These are phyloP conservation scores for Slavum lentiscoides DNA, from an alignment of 2,888 invertebrate genomes.

Conservation along the genomic window DNA sequence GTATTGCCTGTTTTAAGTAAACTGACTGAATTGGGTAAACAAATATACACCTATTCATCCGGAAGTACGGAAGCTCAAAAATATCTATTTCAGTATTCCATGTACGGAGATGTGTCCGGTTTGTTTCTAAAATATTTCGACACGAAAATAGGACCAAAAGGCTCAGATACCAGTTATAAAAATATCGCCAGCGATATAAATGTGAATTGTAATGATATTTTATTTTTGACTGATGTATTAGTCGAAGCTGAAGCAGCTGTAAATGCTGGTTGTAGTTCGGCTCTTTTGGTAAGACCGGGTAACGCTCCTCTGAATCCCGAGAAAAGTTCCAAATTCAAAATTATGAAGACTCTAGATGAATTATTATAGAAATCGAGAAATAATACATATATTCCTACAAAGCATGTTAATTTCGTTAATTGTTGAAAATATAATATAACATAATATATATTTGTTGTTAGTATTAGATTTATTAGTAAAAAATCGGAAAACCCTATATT, in stretches of 20 bases:
- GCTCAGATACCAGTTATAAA: constrained; percentile 75
- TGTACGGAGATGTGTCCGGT: constrained; percentile 71
- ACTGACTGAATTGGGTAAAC: constrained; percentile 71
- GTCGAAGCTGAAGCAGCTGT: constrained; percentile 62
- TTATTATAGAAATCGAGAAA: neutral
- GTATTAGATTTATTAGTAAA: no score
- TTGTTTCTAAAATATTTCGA: constrained; percentile 81
- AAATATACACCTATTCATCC: constrained; percentile 86
- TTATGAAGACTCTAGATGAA: constrained; percentile 30
- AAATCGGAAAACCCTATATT: no score
- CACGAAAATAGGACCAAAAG: constrained; percentile 81
- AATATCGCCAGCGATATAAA: constrained; percentile 74
- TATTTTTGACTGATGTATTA: constrained; percentile 85
- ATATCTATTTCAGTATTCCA: constrained; percentile 77
- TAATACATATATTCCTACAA: neutral
- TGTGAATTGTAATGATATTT: constrained; percentile 68
- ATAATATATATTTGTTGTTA: no score
- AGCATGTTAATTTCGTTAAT: neutral
- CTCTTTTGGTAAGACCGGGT: constrained; percentile 49
- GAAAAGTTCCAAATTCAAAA: constrained; percentile 31
- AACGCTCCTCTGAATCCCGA: constrained; percentile 35
- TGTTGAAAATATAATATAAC: neutral
- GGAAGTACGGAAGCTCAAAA: constrained; percentile 90
- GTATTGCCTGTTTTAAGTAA: constrained; percentile 74
- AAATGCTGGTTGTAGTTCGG: constrained; percentile 44